A percentile compares a stretch with the other conserved stretches of the same genome.
These are phyloP conservation scores for Aotus griseimembra DNA, from an alignment of 2,797 vertebrate genomes.

Conservation along the genomic window DNA sequence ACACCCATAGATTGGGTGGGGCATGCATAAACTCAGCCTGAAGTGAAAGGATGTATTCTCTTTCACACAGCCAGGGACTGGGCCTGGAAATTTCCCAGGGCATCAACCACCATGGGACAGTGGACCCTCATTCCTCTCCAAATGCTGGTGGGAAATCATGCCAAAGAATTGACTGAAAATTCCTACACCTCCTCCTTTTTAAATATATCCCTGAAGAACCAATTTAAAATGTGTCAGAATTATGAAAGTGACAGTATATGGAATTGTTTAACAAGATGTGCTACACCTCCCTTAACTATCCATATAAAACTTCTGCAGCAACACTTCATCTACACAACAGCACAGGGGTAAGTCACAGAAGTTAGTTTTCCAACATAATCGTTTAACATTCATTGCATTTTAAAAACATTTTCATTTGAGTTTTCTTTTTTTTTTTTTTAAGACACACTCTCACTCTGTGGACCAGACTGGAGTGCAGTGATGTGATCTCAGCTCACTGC, in stretches of 20 bases:
- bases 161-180: constrained; percentile 9
- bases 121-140: not conserved
- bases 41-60: not conserved
- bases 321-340: not conserved
- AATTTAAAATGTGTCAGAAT: constrained; percentile 13
- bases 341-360: not conserved
- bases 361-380: not conserved
- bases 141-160: not conserved
- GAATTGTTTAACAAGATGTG: constrained; percentile 2
- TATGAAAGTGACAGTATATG: not conserved
- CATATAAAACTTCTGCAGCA: not conserved
- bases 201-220: constrained; percentile 9
- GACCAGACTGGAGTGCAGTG: not conserved
- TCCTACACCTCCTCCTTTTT: not conserved
- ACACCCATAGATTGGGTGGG: not conserved
- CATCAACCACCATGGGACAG: not conserved
- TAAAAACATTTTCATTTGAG: constrained; percentile 20
- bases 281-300: not conserved
- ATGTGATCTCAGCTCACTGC: not conserved
- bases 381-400: constrained; percentile 15
- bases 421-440: not conserved
- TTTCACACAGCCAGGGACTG: not conserved
- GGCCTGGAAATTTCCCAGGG: not conserved
- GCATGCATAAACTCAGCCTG: not conserved
- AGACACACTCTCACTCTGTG: not conserved